Percentiles rank a stretch among this genome's conserved stretches.
Conservation (phyloP, 2,113 vertebrate genomes). For the Pteronura brasiliensis region DNA sequence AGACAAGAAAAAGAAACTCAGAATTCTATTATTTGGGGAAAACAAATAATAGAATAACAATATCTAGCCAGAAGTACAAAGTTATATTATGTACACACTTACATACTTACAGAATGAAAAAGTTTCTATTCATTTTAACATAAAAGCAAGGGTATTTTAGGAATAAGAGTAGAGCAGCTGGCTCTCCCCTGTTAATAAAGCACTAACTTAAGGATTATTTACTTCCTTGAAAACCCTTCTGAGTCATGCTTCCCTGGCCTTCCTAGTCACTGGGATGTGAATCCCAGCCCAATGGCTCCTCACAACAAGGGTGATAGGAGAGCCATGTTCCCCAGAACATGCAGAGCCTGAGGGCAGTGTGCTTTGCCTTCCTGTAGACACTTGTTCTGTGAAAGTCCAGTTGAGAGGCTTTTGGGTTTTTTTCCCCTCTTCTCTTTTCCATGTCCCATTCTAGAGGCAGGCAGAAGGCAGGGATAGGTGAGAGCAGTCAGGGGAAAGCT, state of each 20-base stretch:
- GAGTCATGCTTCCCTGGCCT: too few species aligned
- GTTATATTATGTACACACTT: rapidly evolving
- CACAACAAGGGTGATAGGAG: rapidly evolving
- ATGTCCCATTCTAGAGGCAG: not conserved
- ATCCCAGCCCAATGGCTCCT: not conserved
- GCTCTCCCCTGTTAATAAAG: not conserved
- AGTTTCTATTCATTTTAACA: not conserved
- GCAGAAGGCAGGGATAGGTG: too few species aligned
- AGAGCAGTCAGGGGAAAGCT: not conserved
- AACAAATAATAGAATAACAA: not conserved
- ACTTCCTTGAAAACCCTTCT: not conserved
- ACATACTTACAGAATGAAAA: not conserved
- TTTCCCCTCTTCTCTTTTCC: not conserved
- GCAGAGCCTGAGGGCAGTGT: not conserved
- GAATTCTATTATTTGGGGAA: not conserved
- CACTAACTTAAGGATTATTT: not conserved
- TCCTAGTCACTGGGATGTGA: too few species aligned
- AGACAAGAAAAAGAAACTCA: not conserved
- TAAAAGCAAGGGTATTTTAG: not conserved
- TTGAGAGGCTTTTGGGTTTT: not conserved
- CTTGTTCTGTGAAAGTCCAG: not conserved
- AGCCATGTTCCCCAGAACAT: rapidly evolving
- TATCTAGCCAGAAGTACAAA: not conserved
- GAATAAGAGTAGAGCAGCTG: not conserved
- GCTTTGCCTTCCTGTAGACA: not conserved